phyloP scores from a whole-genome alignment of 2,888 invertebrate genomes.

The Andrena bucephala region DNA sequence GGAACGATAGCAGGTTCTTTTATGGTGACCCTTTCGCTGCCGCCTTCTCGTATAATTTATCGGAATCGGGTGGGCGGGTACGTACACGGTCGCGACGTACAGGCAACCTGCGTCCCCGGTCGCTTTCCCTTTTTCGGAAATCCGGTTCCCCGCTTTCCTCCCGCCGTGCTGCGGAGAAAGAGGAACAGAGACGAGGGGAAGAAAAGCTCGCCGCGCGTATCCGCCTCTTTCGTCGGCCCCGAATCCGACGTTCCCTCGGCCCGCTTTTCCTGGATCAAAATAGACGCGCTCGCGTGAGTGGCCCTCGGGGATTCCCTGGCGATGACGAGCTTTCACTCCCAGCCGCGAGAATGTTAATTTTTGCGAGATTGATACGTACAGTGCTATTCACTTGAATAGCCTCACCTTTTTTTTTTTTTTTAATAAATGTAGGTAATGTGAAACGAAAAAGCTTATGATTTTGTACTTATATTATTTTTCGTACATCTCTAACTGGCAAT shows the following conservation, averaged over 20 bases:
- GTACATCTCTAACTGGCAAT: too few species aligned
- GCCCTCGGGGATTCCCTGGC: neutral
- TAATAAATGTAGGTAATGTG: too few species aligned
- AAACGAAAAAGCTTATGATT: too few species aligned
- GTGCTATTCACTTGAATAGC: too few species aligned
- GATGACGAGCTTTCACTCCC: neutral
- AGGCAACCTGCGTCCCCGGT: slow-evolving; percentile 69
- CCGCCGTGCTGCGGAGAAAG: neutral
- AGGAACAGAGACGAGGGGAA: slow-evolving; percentile 22
- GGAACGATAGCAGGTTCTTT: slow-evolving; percentile 79
- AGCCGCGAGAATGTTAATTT: slow-evolving; percentile 28
- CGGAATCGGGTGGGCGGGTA: slow-evolving; percentile 70
- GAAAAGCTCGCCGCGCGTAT: slow-evolving; percentile 40
- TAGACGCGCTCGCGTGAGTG: neutral
- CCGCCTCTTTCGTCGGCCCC: slow-evolving; percentile 28
- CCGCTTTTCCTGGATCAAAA: slow-evolving; percentile 13
- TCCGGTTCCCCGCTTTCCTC: slow-evolving; percentile 70
- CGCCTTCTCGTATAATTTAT: slow-evolving; percentile 74
- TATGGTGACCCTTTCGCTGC: slow-evolving; percentile 64
- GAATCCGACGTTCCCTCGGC: slow-evolving; percentile 17
- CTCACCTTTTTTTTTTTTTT: too few species aligned
- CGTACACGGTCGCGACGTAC: slow-evolving; percentile 56
- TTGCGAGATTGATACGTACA: neutral
- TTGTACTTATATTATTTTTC: too few species aligned
- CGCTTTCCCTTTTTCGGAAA: slow-evolving; percentile 83